Base-by-base conservation (phyloP, 2,797 vertebrate genomes). In the Bufotes viridis region DNA sequence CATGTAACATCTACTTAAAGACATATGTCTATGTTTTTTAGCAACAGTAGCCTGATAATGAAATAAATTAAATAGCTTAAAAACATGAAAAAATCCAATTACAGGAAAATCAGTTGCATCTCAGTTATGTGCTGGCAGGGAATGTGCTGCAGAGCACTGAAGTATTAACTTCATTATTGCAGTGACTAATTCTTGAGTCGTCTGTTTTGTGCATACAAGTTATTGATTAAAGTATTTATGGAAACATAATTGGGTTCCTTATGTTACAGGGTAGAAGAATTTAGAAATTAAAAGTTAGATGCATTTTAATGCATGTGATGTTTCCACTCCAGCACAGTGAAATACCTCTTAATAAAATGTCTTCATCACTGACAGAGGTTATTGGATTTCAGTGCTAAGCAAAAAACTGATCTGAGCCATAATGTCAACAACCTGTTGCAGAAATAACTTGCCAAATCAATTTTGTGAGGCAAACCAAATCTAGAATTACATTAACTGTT, bases 211-310 rank as follows among this genome's bases (percentile, higher is more conserved):
- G 51, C 53, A 85, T 85, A 51, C 74, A 76, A 57, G 58, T 63
- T 85, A 85, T 85, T 85, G 29, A 85, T 76, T 60, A 49, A 85
- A 85, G 13, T 69, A 85, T 85, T 61, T 85, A 76, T 76, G 78
- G 83, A 76, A 85, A n/a, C 72, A 85, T 76, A 85, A 85, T 78
- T 34, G 78, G 72, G 74, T 78, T 78, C 6, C 53, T 24, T 55
- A 51, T 78, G 24, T 55, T 76, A 24, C 49, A 53, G 20, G 10
- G 8, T 42, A 42, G 29, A 42, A 72, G 7, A 74, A 49, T 14
- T 53, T 10, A 6, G 20, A 76, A 76, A 14, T 55, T 6, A 51
- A n/a, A 75, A 7, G 11, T 69, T 72, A 17, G 29, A 72, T 69
- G 13, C 13, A 69, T 69, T 14, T 13, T 63, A 63, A 63, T 9